Evolutionary conservation across 2,113 vertebrate genomes (phyloP), one percentile per base, ranked within the genome.

Genomic region (Serilophus lunatus): DNA sequence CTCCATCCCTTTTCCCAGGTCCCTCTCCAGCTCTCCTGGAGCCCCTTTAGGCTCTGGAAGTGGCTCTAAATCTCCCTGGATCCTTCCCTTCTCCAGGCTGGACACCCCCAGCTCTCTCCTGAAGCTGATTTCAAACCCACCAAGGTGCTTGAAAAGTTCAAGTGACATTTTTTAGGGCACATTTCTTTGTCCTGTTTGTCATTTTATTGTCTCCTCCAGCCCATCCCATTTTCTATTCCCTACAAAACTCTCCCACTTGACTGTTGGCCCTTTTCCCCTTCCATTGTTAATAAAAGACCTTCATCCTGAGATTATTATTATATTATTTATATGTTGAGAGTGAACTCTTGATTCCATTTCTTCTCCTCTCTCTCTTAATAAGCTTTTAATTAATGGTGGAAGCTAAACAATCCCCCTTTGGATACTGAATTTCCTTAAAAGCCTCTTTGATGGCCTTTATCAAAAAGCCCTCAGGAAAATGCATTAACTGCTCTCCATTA

Each of bases 401-500:
- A 79, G 64, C 86, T 59, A 54, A 29, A 23, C 82, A 80, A 60
- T 66, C 56, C 47, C 68, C 72, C 33, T 47, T 71, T 31, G 76
- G 91, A 92, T 88, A 75, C 64, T 47, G 76, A 71, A 28, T 63
- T 93, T 88, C 86, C 88, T 81, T 97, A 90, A 97, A 95, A 95
- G 91, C 91, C 88, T 96, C 82, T 94, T 66, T 75, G 79, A 94
- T 66, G 86, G 88, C 56, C 80, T 94, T 78, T n/a, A 81, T 95
- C 88, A 89, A 86, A 93, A 90, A 92, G 51, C 64, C 64, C 82
- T 95, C 54, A 83, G 88, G 92, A 95, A 94, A 92, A 81, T 33
- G 47, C 82, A 84, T 77, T 40, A 83, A 88, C 68, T 86, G 60
- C 44, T 88, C 86, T 92, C 91, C 80, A 54, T 92, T 71, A 83